Base-by-base conservation (phyloP, 2,797 vertebrate genomes). In the Mallotus villosus region DNA sequence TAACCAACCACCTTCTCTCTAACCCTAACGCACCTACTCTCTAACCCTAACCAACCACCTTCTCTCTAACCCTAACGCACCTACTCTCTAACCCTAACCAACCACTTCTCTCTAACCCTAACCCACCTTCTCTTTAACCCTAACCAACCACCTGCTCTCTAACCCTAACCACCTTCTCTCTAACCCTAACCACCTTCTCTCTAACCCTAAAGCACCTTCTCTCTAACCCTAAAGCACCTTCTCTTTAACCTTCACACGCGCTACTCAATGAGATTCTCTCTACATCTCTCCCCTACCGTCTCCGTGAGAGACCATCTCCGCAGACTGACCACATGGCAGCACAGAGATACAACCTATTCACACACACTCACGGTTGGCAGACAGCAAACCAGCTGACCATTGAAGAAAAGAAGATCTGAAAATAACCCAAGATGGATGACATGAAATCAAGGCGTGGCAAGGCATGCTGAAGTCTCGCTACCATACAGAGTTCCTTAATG, bases 151-250 rank as follows among this genome's bases (percentile, higher is more conserved):
- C 9, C 37, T 41, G 2, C 32, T 34, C 32, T 2, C 11, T 12
- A 14, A 46, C 41, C 12, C n/a, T n/a, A 2, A 3, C 41, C 41
- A 14, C 9, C 51, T 17, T n/a, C 24, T 22, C 22, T 37, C 32
- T 68, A 27, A 73, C 59, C 17, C 22, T 58, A 2, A 3, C 41
- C 41, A 14, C 9, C 51, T 17, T n/a, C 24, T 22, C 22, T 37
- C 32, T 68, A 27, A 73, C 59, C 17, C 22, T 58, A 4, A 29
- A 27, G n/a, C 68, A 14, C 9, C 24, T 46, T 66, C 14, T 66
- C 22, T 32, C 17, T 29, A 17, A 49, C 64, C 37, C 25, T 25
- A 25, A 25, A 1, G 11, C 37, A 41, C 9, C 37, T 41, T 14
- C 32, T 34, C 32, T 2, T 11, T 12, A 14, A 46, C 41, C 12